Percentiles rank a stretch among this genome's conserved stretches.
Conservation (phyloP, 2,888 invertebrate genomes). For the Trichacis sp. region DNA sequence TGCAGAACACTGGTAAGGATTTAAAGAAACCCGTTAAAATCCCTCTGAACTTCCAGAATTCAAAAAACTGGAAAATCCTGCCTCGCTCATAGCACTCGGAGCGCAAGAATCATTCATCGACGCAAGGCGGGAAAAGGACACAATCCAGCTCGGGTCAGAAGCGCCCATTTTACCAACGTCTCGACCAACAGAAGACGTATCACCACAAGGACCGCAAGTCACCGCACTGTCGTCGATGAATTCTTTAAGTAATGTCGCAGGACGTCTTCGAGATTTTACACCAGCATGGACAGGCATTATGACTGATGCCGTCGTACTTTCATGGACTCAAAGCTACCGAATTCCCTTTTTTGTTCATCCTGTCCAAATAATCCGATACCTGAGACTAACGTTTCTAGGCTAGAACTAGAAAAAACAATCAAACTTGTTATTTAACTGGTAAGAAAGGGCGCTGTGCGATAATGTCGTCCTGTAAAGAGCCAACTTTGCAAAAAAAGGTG, state of each 20-base stretch:
- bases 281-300: too few relatives aligned
- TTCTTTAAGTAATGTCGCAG: background rate
- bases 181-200: background rate
- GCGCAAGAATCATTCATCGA: background rate
- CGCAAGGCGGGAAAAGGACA: background rate
- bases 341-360: too few relatives aligned
- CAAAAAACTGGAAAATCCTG: background rate
- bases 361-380: too few relatives aligned
- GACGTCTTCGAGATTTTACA: too few relatives aligned
- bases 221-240: background rate
- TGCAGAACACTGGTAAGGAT: slow-evolving; percentile 12
- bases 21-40: background rate
- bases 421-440: too few relatives aligned
- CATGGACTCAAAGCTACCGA: too few relatives aligned
- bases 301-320: too few relatives aligned
- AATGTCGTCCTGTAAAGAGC: too few relatives aligned
- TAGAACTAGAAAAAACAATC: too few relatives aligned
- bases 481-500: too few relatives aligned
- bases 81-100: background rate
- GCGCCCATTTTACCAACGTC: background rate
- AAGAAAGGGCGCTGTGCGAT: too few relatives aligned
- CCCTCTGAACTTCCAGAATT: background rate
- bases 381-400: too few relatives aligned
- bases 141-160: background rate
- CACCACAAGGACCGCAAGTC: background rate